Evolutionary conservation across 2,113 vertebrate genomes (phyloP).

Genomic region (Cyanocitta stelleri): DNA sequence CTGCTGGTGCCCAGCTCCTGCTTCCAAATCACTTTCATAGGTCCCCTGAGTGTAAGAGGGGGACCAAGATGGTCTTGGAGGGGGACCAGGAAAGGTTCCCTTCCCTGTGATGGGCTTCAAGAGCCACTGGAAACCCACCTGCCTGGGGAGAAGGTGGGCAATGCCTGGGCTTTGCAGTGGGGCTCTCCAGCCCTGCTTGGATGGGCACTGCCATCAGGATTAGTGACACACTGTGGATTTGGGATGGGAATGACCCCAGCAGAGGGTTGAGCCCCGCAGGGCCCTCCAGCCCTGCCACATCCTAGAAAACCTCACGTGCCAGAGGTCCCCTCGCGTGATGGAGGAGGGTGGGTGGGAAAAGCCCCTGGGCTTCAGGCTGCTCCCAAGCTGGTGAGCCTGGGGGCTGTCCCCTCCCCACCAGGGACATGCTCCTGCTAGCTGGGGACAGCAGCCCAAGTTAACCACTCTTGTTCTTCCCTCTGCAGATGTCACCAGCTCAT

Average conservation of each 20-base stretch:
- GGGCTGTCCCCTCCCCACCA: neutral
- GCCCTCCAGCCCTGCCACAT: neutral
- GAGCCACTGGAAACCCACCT: neutral
- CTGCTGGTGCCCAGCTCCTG: neutral
- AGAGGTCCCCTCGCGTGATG: fast-evolving
- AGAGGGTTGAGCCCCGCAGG: neutral
- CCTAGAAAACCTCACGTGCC: neutral
- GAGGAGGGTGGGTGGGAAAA: neutral
- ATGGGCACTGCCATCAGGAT: neutral
- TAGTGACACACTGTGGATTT: fast-evolving
- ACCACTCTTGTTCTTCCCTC: neutral
- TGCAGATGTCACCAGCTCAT: neutral
- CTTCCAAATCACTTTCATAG: fast-evolving
- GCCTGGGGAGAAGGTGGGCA: neutral
- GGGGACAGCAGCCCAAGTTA: neutral
- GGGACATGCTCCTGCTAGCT: fast-evolving
- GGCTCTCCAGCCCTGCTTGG: neutral
- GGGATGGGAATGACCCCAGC: neutral
- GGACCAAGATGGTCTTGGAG: neutral
- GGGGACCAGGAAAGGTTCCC: neutral
- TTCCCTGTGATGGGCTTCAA: neutral
- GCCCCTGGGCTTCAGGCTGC: neutral
- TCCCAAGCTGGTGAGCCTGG: neutral
- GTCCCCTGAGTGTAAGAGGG: neutral
- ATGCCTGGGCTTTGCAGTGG: neutral